Percentiles rank a stretch among this genome's conserved stretches.
Conservation (phyloP, 2,888 invertebrate species). For the Osmoderma eremita region DNA sequence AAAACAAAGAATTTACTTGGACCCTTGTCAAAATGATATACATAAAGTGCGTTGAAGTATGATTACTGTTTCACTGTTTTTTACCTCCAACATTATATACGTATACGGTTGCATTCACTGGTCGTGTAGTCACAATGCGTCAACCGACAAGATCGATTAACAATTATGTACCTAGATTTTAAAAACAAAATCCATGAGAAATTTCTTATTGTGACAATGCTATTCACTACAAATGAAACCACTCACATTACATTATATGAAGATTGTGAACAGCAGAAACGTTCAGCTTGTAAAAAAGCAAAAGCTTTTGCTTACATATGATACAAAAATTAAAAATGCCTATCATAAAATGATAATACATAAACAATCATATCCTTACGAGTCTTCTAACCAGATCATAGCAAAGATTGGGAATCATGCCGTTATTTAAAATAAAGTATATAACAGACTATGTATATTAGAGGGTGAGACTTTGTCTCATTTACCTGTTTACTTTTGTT, state of each 20-base stretch:
- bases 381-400: conserved; percentile 34
- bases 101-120: too few relatives aligned
- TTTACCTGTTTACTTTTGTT: conserved; percentile 38
- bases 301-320: conserved; percentile 28
- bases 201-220: background rate
- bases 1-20: too few relatives aligned
- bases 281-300: conserved; percentile 8
- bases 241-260: too few relatives aligned
- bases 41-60: too few relatives aligned
- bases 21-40: too few relatives aligned
- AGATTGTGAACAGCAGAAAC: background rate
- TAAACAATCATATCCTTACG: conserved; percentile 36
- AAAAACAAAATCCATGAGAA: background rate
- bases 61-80: too few relatives aligned
- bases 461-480: conserved; percentile 49
- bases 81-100: too few relatives aligned
- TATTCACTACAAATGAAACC: too few relatives aligned
- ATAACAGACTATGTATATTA: conserved; percentile 52
- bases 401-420: conserved; percentile 29
- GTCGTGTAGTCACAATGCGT: too few relatives aligned
- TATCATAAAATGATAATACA: conserved; percentile 28
- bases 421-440: conserved; percentile 29
- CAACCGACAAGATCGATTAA: too few relatives aligned
- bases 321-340: conserved; percentile 27
- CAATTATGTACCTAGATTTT: too few relatives aligned